These are phyloP conservation scores for Xenopus borealis DNA, from an alignment of 2,113 vertebrate genomes.

Conservation along the genomic window DNA sequence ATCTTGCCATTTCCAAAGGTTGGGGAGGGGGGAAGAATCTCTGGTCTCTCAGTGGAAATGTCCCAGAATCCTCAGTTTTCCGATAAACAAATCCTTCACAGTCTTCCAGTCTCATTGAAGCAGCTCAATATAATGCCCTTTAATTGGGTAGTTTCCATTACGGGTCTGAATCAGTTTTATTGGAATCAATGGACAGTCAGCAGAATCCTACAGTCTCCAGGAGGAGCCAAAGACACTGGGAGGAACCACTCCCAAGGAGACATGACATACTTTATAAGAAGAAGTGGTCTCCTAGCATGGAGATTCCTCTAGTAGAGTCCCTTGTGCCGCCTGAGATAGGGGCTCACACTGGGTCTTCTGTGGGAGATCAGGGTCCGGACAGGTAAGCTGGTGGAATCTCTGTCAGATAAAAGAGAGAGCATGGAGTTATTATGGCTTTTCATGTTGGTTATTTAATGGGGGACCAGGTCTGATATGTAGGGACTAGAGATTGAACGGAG, in stretches of 20 bases:
- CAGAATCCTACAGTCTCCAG: neutral
- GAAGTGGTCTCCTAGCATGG: constrained; percentile 9
- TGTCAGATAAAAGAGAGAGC: constrained; percentile 52
- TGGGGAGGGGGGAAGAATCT: too few species aligned
- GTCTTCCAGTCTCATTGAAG: neutral
- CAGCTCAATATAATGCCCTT: neutral
- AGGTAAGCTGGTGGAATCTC: constrained; percentile 65
- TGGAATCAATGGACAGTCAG: neutral
- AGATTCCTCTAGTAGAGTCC: constrained; percentile 26
- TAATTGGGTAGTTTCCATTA: too few species aligned
- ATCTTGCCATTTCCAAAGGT: too few species aligned
- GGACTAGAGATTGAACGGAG: too few species aligned
- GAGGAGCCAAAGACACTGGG: neutral
- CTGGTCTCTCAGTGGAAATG: too few species aligned
- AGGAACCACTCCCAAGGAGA: neutral
- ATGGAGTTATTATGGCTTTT: too few species aligned
- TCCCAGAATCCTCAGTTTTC: neutral
- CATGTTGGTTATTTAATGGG: too few species aligned
- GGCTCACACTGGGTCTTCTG: constrained; percentile 18
- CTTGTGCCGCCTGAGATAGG: neutral
- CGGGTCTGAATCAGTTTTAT: too few species aligned
- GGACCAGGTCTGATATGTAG: too few species aligned
- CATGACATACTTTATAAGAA: neutral
- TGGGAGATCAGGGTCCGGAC: constrained; percentile 67
- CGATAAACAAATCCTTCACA: neutral